phyloP scores from a whole-genome alignment of 2,797 vertebrate genomes.

The Fratercula arctica region DNA sequence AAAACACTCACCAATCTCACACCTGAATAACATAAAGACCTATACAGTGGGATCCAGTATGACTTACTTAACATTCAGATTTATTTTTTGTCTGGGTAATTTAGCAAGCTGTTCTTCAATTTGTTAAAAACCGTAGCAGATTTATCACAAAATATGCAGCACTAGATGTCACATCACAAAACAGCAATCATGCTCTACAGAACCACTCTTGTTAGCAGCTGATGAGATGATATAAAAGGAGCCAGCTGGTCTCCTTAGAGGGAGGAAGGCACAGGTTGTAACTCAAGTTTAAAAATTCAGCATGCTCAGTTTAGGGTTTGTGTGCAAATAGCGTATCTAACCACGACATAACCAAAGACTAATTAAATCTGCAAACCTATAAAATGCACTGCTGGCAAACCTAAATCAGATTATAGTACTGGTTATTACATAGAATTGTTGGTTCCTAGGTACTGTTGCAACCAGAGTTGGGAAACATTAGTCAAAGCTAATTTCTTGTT shows the following conservation, averaged over 20 bases:
- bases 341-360: not conserved
- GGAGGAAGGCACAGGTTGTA: not conserved
- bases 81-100: not conserved
- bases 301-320: not conserved
- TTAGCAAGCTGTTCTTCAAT: not conserved
- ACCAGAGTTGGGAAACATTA: not conserved
- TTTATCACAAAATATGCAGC: not conserved
- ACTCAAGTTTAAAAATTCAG: not conserved
- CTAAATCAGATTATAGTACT: not conserved
- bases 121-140: not conserved
- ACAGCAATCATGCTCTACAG: not conserved
- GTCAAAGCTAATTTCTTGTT: not conserved
- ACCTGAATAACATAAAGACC: not conserved
- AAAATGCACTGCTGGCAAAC: not conserved
- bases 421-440: not conserved
- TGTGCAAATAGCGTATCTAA: not conserved
- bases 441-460: conserved; percentile 1
- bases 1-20: not conserved
- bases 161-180: not conserved
- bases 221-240: not conserved
- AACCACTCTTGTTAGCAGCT: not conserved
- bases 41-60: not conserved
- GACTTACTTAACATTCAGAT: not conserved
- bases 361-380: not conserved
- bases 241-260: not conserved